Conservation (phyloP, 2,113 vertebrate species). For the Ptilonorhynchus violaceus region DNA sequence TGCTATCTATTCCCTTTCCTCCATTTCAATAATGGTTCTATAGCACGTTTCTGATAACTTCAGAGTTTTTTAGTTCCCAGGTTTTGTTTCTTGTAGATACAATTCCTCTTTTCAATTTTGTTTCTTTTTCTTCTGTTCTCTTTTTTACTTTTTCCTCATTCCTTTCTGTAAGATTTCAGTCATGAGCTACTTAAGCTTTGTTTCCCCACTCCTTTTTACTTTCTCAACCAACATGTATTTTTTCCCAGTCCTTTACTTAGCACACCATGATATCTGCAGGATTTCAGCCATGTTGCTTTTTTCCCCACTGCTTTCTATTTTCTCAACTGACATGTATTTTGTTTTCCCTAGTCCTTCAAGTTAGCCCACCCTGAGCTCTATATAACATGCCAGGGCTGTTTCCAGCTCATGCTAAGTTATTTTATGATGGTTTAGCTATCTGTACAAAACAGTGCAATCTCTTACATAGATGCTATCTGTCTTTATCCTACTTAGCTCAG, state of each 20-base stretch:
- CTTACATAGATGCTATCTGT: not conserved
- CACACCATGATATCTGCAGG: not conserved
- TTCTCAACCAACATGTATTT: not conserved
- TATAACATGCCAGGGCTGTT: not conserved
- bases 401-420: not conserved
- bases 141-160: not conserved
- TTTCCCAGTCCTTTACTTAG: not conserved
- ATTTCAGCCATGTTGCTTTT: not conserved
- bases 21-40: not conserved
- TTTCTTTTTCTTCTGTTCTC: not conserved
- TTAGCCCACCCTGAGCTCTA: not conserved
- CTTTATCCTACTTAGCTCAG: not conserved
- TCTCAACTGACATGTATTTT: not conserved
- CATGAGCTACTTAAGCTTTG: not conserved
- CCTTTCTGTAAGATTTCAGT: not conserved
- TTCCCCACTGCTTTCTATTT: not conserved
- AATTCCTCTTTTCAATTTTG: not conserved
- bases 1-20: not conserved
- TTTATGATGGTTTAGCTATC: not conserved
- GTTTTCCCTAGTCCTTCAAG: not conserved
- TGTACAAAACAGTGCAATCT: not conserved
- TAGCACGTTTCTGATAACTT: not conserved
- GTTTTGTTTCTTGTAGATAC: not conserved
- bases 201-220: not conserved
- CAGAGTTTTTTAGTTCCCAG: not conserved